Percentiles rank a stretch among this genome's conserved stretches.
Conservation (phyloP, 2,113 vertebrate genomes). For the Malurus cyaneus region DNA sequence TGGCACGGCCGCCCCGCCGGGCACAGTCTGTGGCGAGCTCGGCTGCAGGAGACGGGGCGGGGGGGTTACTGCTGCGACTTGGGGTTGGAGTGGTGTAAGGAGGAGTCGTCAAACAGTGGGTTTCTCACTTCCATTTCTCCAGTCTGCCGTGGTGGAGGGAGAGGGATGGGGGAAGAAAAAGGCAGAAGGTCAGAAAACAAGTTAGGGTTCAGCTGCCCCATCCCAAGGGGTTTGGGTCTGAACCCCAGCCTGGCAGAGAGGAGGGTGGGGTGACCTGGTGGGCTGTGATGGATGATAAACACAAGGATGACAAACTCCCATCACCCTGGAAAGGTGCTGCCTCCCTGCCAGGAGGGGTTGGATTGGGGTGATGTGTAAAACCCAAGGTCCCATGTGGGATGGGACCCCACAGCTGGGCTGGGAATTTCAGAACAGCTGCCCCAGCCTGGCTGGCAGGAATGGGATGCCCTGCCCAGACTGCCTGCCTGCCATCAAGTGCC, state of each 20-base stretch:
- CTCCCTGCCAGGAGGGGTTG: not conserved
- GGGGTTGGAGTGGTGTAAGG: constrained; percentile 73
- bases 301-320: not conserved
- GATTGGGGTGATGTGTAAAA: not conserved
- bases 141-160: constrained; percentile 65
- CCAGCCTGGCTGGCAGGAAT: not conserved
- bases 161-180: not conserved
- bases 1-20: not conserved
- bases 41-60: not conserved
- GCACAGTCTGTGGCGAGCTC: constrained; percentile 6
- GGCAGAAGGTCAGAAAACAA: not conserved
- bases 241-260: not conserved
- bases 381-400: not conserved
- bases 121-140: constrained; percentile 98
- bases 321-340: not conserved
- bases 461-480: not conserved
- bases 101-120: constrained; percentile 88
- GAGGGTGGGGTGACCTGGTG: not conserved
- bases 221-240: not conserved
- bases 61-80: constrained; percentile 70
- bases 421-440: not conserved
- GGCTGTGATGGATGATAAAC: not conserved
- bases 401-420: not conserved
- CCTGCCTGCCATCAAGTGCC: not conserved
- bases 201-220: not conserved